Evolutionary conservation across 2,797 vertebrate genomes (phyloP).

Genomic region (Rhinophrynus dorsalis): DNA sequence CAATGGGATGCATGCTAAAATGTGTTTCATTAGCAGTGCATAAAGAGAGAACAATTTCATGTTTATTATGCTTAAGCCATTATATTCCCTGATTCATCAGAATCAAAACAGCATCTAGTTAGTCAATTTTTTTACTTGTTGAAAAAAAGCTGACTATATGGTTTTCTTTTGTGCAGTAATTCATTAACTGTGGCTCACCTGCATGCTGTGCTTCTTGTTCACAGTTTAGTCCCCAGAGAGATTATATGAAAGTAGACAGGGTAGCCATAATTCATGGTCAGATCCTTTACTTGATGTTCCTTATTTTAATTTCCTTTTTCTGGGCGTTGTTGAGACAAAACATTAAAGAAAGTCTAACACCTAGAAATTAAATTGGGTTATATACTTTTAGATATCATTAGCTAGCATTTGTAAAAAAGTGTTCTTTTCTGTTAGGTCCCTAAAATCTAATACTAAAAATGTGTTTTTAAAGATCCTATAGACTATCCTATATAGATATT

Average conservation of each 20-base stretch:
- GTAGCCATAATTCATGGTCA: background rate
- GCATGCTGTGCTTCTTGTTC: background rate
- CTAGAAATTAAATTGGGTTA: no score
- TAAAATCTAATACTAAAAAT: no score
- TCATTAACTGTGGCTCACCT: conserved; percentile 8
- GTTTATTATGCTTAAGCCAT: background rate
- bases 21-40: background rate
- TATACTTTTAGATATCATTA: no score
- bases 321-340: background rate
- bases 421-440: no score
- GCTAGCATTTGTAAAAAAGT: no score
- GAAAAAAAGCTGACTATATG: background rate
- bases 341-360: no score
- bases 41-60: background rate
- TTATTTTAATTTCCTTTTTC: background rate
- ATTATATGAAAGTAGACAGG: background rate
- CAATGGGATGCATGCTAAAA: background rate
- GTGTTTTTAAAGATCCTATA: no score
- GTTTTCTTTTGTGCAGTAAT: background rate
- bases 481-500: no score
- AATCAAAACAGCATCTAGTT: conserved; percentile 9
- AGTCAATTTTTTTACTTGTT: background rate
- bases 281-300: background rate
- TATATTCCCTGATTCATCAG: conserved; percentile 2
- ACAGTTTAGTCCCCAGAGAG: conserved; percentile 2